These are phyloP conservation scores for Lycopodina hypogea DNA, from an alignment of 37 sponge, comb jelly and placozoan species.

Conservation along the genomic window DNA sequence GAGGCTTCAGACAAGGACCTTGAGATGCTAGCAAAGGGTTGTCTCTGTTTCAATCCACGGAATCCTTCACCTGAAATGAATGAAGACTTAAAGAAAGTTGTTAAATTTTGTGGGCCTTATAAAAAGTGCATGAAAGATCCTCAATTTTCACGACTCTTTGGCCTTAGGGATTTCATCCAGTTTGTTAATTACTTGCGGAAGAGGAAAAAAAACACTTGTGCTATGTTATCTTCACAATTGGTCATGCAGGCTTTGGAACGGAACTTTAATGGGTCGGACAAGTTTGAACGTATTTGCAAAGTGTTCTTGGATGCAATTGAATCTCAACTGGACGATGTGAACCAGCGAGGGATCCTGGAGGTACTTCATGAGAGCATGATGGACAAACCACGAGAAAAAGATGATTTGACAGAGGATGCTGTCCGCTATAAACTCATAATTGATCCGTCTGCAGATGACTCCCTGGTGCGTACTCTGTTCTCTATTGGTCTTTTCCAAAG, in stretches of 20 bases:
- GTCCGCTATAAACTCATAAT: constrained; percentile 85
- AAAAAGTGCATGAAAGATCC: constrained; percentile 31
- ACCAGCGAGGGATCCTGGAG: constrained; percentile 44
- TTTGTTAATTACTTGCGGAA: constrained; percentile 81
- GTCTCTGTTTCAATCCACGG: constrained; percentile 53
- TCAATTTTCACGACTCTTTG: constrained; percentile 56
- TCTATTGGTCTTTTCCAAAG: constrained; percentile 56
- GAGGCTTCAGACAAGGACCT: constrained; percentile 61
- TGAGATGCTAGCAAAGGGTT: constrained; percentile 66
- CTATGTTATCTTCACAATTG: constrained; percentile 46
- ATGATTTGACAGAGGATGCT: constrained; percentile 53
- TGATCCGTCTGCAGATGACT: constrained; percentile 80
- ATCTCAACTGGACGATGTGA: background rate
- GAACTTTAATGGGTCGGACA: constrained; percentile 82
- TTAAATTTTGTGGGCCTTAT: constrained; percentile 61
- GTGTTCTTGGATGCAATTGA: constrained; percentile 34
- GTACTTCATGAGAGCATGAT: constrained; percentile 59
- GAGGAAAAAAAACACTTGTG: constrained; percentile 3
- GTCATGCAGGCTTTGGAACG: constrained; percentile 77
- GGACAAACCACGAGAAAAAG: constrained; percentile 43
- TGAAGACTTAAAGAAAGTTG: constrained; percentile 39
- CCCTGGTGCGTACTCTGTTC: constrained; percentile 64
- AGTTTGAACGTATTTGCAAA: constrained; percentile 49
- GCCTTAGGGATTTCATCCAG: constrained; percentile 89
- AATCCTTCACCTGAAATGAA: constrained; percentile 58